Conservation (phyloP, 2,113 vertebrate species). For the Gila orcuttii region DNA sequence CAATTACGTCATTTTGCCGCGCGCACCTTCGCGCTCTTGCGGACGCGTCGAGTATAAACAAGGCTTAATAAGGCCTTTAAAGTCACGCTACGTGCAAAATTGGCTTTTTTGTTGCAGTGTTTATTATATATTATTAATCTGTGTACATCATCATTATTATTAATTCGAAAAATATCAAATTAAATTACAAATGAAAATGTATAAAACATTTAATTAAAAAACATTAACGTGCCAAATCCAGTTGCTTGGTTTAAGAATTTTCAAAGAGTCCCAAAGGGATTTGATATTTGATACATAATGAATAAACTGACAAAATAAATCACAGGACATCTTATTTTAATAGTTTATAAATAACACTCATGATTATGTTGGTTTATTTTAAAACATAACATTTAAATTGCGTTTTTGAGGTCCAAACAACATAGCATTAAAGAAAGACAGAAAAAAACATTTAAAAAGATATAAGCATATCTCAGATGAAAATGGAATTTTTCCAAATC, state of each 20-base stretch:
- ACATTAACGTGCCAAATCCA: no score
- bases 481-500: neutral
- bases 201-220: no score
- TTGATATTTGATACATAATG: neutral
- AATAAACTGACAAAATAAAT: neutral
- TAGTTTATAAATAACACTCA: conserved; percentile 2
- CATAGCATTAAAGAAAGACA: neutral
- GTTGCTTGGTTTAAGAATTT: no score
- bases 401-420: conserved; percentile 15
- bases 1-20: no score
- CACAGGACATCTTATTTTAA: conserved; percentile 8
- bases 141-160: no score
- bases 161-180: no score
- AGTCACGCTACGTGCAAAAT: no score
- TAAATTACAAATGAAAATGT: no score
- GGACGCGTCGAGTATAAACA: no score
- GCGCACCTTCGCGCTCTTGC: no score
- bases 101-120: neutral
- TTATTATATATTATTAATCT: neutral
- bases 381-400: conserved; percentile 20
- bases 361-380: neutral
- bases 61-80: no score
- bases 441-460: neutral
- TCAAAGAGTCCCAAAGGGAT: no score
- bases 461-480: neutral